Conservation (phyloP, 2,888 invertebrate species). For the Agrotis clavis region DNA sequence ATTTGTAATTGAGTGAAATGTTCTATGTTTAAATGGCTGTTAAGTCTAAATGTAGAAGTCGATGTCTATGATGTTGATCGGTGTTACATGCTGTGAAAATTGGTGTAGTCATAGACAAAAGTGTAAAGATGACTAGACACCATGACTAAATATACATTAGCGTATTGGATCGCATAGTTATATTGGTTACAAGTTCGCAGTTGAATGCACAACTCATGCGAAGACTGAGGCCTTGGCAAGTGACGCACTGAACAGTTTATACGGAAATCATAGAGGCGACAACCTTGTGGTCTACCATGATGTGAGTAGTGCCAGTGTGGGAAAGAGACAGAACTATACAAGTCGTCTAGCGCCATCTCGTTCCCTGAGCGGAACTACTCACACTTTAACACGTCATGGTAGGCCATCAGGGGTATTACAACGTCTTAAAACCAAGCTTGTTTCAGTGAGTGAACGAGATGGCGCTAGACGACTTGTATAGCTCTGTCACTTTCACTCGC, state of each 20-base stretch:
- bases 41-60: constrained; percentile 53
- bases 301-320: too few species aligned
- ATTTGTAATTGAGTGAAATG: constrained; percentile 54
- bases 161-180: constrained; percentile 27
- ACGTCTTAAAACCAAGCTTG: too few species aligned
- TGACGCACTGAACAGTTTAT: constrained; percentile 2
- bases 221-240: constrained; percentile 16
- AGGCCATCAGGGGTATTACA: too few species aligned
- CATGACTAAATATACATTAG: constrained; percentile 25
- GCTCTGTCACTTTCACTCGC: too few species aligned
- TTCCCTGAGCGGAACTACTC: too few species aligned
- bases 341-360: too few species aligned
- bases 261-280: not conserved
- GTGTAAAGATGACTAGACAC: constrained; percentile 38
- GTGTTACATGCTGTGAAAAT: constrained; percentile 52
- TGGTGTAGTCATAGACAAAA: constrained; percentile 39
- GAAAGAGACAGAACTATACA: too few species aligned
- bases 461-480: too few species aligned
- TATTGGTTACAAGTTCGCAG: constrained; percentile 36
- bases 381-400: too few species aligned
- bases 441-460: too few species aligned
- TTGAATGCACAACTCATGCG: constrained; percentile 24
- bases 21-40: constrained; percentile 60
- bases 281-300: not conserved
- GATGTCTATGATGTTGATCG: constrained; percentile 42